Conservation (phyloP, 2,888 invertebrate species). For the Drosophila flavopinicola region DNA sequence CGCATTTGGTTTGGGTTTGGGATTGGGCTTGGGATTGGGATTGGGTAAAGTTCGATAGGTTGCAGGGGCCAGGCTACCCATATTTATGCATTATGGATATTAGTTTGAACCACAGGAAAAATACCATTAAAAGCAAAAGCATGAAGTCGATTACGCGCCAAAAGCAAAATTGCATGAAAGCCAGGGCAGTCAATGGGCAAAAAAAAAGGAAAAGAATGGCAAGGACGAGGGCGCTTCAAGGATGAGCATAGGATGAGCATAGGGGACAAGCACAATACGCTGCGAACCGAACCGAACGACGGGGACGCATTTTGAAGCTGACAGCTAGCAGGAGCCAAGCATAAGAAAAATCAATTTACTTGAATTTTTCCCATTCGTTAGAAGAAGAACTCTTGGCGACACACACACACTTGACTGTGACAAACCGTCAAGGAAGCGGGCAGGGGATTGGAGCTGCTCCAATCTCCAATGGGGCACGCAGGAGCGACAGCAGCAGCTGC, state of each 20-base stretch:
- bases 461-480: slow-evolving; percentile 32
- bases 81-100: slow-evolving; percentile 81
- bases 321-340: slow-evolving; percentile 63
- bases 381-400: slow-evolving; percentile 47
- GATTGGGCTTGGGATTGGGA: slow-evolving; percentile 1
- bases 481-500: slow-evolving; percentile 74
- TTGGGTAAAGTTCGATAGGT: slow-evolving; percentile 49
- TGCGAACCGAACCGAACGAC: slow-evolving; percentile 26
- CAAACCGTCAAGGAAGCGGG: slow-evolving; percentile 60
- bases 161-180: slow-evolving; percentile 72
- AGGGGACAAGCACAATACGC: slow-evolving; percentile 49
- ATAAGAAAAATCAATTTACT: slow-evolving; percentile 77
- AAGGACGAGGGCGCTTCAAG: no score
- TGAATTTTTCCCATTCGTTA: slow-evolving; percentile 71
- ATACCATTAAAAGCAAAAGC: slow-evolving; percentile 81
- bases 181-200: slow-evolving; percentile 56
- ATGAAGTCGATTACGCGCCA: slow-evolving; percentile 80
- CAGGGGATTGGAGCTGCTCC: slow-evolving; percentile 1
- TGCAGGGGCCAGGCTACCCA: slow-evolving; percentile 64
- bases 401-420: slow-evolving; percentile 65
- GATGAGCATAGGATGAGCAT: slow-evolving; percentile 46
- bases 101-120: slow-evolving; percentile 81
- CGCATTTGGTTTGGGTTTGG: slow-evolving; percentile 37
- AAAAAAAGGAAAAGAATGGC: slow-evolving; percentile 34
- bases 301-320: slow-evolving; percentile 59